Evolutionary conservation across 2,888 invertebrate species (phyloP).

Genomic region (Hermaeophaga mercurialis): DNA sequence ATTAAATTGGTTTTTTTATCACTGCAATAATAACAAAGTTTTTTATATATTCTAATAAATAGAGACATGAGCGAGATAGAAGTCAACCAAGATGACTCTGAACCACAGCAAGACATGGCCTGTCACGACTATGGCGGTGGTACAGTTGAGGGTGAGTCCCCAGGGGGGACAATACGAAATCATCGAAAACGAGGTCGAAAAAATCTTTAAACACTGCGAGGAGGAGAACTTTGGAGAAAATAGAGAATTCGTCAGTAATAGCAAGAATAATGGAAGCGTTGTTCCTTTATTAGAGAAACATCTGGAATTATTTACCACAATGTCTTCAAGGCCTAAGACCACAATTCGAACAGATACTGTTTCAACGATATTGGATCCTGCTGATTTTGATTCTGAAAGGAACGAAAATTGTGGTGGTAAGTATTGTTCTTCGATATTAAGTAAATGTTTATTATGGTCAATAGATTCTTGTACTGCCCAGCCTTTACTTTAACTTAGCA

Average conservation of each 20-base stretch:
- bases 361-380: constrained; percentile 53
- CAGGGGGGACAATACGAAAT: constrained; percentile 55
- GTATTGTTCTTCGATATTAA: no score
- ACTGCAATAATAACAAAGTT: no score
- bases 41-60: no score
- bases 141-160: constrained; percentile 55
- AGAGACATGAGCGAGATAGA: constrained; percentile 27
- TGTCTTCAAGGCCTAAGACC: constrained; percentile 42
- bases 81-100: constrained; percentile 47
- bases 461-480: no score
- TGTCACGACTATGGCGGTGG: constrained; percentile 55
- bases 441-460: no score
- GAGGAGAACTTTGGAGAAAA: neutral
- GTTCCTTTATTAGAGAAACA: constrained; percentile 49
- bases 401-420: constrained; percentile 39
- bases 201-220: neutral
- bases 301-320: constrained; percentile 49
- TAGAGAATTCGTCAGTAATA: neutral
- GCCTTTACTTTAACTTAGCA: no score
- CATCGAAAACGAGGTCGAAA: constrained; percentile 40
- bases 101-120: constrained; percentile 60
- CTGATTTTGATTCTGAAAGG: constrained; percentile 46
- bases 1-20: no score
- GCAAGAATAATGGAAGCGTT: constrained; percentile 36
- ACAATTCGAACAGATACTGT: constrained; percentile 54